Base-by-base conservation (phyloP, 2,113 vertebrate genomes). In the Penelope pileata region DNA sequence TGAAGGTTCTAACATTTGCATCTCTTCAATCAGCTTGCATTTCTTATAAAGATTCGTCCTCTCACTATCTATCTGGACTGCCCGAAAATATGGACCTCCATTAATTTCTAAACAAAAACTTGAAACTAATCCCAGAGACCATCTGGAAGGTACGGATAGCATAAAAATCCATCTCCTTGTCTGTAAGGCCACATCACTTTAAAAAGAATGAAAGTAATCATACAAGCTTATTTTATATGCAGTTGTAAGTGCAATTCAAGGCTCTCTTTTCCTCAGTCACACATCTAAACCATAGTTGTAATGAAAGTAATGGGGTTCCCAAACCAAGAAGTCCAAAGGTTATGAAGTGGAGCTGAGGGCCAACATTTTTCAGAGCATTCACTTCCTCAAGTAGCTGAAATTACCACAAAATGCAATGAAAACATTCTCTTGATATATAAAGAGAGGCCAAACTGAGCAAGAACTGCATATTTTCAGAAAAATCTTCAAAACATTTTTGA, bases 11-110 rank as follows among this genome's bases (percentile, higher is more conserved):
- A 93, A 92, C 74, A 85, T 95, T 97, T 94, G 78, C 88, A 87
- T 91, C 86, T 96, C 81, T 94, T 96, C 94, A 96, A 94, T 92
- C 91, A 96, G 89, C 78, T 87, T 96, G 93, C 88, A 96, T 69
- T 96, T 91, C 74, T 91, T 85, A 75, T 40, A 67, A 72, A 87
- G 86, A 93, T 72, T 72, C 88, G 93, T 88, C 90, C 75, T 88
- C 63, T 78, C 32, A 26, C n/a, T 85, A 91, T 93, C 81, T 87
- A 73, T 66, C 64, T 83, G 88, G 76, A 95, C 68, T 86, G 91
- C 56, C 77, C 1, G 10, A 94, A 96, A 95, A 94, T 88, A 91
- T 64, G 47, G 83, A 91, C 60, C 21, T 70, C 93, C 96, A 91
- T 88, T 93, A 94, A 96, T 79, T 95, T 96, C 88, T 83, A 95